A percentile compares a stretch with the other conserved stretches of the same genome.
These are phyloP conservation scores for Linhomoeus sp. DNA, from an alignment of 2,888 invertebrate species.

Conservation along the genomic window DNA sequence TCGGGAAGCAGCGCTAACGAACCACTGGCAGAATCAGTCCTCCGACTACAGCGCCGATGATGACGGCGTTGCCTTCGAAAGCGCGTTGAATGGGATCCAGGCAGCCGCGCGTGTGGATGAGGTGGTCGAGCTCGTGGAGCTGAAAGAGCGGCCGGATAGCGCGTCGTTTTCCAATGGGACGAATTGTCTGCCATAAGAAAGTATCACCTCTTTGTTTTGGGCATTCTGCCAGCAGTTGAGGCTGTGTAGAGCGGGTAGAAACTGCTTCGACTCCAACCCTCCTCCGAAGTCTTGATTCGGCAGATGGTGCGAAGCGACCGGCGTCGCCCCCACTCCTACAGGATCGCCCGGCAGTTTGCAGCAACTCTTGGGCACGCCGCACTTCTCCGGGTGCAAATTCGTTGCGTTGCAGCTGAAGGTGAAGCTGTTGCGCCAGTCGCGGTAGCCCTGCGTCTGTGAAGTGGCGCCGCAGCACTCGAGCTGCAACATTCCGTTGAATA, in stretches of 20 bases:
- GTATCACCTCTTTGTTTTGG: conserved; percentile 20
- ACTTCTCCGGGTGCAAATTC: conserved; percentile 28
- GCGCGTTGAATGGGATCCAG: conserved; percentile 17
- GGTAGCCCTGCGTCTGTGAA: conserved; percentile 25
- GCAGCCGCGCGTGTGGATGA: conserved; percentile 15
- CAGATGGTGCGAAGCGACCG: too few species aligned
- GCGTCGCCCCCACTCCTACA: neutral
- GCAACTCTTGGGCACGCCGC: conserved; percentile 33
- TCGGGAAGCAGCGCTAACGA: conserved; percentile 6
- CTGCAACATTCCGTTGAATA: too few species aligned
- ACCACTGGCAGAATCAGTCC: conserved; percentile 25
- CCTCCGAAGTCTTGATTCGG: too few species aligned
- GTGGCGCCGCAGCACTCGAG: conserved; percentile 32
- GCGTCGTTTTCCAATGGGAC: too few species aligned
- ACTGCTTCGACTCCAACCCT: neutral
- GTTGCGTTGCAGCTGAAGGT: conserved; percentile 30
- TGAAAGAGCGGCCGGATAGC: conserved; percentile 2
- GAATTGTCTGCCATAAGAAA: too few species aligned
- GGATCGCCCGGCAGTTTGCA: conserved; percentile 13
- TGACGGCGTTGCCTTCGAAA: conserved; percentile 25
- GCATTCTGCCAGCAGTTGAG: conserved; percentile 26
- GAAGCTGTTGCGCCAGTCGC: conserved; percentile 31
- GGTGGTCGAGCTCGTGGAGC: conserved; percentile 4
- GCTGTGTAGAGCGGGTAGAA: conserved; percentile 21
- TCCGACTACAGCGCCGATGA: conserved; percentile 22